Evolutionary conservation across 2,888 invertebrate species (phyloP).

Genomic region (Alentia gelatinosa): DNA sequence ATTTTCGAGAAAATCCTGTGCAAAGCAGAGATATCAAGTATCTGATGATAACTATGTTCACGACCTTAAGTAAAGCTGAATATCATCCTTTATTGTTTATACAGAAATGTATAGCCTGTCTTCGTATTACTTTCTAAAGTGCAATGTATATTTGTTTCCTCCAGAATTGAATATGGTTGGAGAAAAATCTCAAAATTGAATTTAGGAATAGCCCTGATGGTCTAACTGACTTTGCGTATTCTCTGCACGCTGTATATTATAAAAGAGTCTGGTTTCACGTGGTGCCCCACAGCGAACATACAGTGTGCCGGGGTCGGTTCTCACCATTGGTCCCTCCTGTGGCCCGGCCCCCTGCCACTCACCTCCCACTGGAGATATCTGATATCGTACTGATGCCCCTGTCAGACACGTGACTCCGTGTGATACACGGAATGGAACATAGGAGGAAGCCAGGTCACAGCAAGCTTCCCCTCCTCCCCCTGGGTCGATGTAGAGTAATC

Average conservation of each 20-base stretch:
- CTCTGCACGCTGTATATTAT: not conserved
- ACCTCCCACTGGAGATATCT: not conserved
- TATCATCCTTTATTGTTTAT: no score
- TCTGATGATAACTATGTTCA: no score
- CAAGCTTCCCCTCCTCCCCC: not conserved
- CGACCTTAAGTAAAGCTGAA: no score
- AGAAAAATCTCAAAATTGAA: no score
- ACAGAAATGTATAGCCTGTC: no score
- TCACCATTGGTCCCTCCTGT: not conserved
- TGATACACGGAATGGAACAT: not conserved
- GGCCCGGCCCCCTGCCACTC: not conserved
- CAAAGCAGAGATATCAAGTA: no score
- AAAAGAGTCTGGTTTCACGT: not conserved
- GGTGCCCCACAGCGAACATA: not conserved
- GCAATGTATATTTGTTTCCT: no score
- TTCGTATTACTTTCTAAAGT: no score
- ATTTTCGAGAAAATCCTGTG: no score
- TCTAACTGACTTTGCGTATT: no score
- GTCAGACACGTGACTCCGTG: constrained; percentile 3
- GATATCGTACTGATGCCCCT: not conserved
- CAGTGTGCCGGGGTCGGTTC: not conserved
- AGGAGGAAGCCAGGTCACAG: not conserved
- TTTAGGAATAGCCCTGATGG: no score
- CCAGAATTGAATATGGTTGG: no score
- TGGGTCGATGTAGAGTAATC: not conserved